phyloP scores from a whole-genome alignment of 1,140 invertebrate genomes.

The Popillia japonica region DNA sequence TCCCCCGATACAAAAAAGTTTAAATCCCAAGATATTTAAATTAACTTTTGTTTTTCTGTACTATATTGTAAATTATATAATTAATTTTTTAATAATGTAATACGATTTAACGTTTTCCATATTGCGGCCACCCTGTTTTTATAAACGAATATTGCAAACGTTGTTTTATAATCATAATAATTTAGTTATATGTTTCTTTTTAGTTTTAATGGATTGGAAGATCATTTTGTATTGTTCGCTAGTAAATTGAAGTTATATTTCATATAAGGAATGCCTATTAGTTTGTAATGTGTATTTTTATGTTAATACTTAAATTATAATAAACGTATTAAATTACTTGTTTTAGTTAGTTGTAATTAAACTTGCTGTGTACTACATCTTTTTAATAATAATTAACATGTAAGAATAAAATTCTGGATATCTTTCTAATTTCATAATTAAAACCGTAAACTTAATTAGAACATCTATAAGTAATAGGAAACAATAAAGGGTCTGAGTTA shows the following conservation, averaged over 20 bases:
- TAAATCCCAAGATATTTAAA: slow-evolving; percentile 35
- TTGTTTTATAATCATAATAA: slow-evolving; percentile 8
- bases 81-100: neutral
- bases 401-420: too few relatives aligned
- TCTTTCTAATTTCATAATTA: too few relatives aligned
- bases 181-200: neutral
- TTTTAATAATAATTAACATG: too few relatives aligned
- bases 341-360: too few relatives aligned
- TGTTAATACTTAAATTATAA: slow-evolving; percentile 31
- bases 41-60: slow-evolving; percentile 7
- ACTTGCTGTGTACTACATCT: too few relatives aligned
- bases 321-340: slow-evolving; percentile 17
- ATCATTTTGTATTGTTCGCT: slow-evolving; percentile 4
- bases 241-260: neutral
- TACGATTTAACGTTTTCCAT: neutral
- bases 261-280: neutral
- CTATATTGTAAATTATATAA: slow-evolving; percentile 25
- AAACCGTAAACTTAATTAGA: too few relatives aligned
- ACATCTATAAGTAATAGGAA: too few relatives aligned
- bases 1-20: slow-evolving; percentile 45
- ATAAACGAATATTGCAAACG: neutral
- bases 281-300: neutral
- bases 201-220: neutral
- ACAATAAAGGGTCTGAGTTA: too few relatives aligned
- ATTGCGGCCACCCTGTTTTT: neutral